These are phyloP conservation scores for Drosophila falleni DNA, from an alignment of 2,888 invertebrate genomes.

Conservation along the genomic window DNA sequence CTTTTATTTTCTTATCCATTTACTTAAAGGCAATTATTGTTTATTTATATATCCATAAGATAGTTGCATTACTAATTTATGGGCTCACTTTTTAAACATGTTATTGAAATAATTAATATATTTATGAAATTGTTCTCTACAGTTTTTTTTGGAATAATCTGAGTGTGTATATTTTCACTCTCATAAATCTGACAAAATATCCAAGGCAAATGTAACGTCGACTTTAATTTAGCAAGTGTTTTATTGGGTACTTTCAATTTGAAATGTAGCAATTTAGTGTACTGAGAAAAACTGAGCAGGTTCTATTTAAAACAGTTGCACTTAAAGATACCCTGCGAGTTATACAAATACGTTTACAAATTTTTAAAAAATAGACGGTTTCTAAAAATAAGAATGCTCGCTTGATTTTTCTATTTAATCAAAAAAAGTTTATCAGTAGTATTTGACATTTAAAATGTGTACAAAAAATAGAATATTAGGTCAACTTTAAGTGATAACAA, in stretches of 20 bases:
- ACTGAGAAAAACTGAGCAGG: background rate
- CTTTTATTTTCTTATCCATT: background rate
- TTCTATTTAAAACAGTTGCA: background rate
- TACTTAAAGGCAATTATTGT: background rate
- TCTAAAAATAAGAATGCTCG: no score
- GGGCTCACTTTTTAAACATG: background rate
- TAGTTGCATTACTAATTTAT: background rate
- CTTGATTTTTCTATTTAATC: no score
- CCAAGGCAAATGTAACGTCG: background rate
- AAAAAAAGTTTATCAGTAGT: no score
- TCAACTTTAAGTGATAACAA: no score
- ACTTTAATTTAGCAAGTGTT: background rate
- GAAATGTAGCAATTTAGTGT: background rate
- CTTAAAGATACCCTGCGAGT: background rate
- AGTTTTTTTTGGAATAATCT: background rate
- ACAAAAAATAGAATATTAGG: no score
- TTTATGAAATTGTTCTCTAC: background rate
- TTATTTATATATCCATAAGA: background rate
- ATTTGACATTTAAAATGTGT: no score
- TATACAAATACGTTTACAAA: no score
- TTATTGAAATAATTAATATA: background rate
- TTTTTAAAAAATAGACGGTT: no score
- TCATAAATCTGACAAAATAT: constrained; percentile 1
- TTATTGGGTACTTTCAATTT: background rate
- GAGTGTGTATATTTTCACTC: background rate